These are phyloP conservation scores for Geothlypis trichas DNA, from an alignment of 2,113 vertebrate genomes.

Conservation along the genomic window DNA sequence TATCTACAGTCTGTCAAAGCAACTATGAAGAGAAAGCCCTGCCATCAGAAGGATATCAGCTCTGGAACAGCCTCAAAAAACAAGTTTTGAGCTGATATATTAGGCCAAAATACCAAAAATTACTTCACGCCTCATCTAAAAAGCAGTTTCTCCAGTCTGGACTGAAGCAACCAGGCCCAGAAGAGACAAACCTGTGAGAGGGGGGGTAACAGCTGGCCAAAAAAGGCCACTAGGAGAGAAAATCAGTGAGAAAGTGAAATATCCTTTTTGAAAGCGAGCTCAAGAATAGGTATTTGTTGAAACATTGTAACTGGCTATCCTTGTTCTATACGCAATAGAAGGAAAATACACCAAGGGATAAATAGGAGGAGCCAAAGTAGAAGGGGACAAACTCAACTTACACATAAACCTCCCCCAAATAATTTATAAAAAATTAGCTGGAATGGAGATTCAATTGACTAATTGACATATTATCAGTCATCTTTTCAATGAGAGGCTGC, in stretches of 20 bases:
- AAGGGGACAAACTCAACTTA: not conserved
- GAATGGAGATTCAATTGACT: not conserved
- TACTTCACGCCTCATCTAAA: not conserved
- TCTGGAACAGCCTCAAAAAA: not conserved
- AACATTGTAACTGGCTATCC: not conserved
- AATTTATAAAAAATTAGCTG: not conserved
- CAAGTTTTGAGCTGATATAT: not conserved
- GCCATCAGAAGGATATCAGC: not conserved
- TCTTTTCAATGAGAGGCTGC: not conserved
- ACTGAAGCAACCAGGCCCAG: not conserved
- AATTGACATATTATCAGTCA: not conserved
- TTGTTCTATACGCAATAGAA: not conserved
- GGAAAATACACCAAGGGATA: not conserved
- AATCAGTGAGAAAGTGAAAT: not conserved
- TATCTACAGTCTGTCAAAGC: not conserved
- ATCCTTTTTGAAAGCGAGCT: not conserved
- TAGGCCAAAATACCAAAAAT: not conserved
- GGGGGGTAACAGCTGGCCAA: not conserved
- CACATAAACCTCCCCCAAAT: not conserved
- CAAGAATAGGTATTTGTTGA: not conserved
- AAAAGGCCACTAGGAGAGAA: not conserved
- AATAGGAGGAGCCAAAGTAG: not conserved
- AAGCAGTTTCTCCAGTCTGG: not conserved
- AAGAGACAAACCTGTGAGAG: not conserved
- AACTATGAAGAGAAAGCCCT: not conserved